Conservation (phyloP, 2,113 vertebrate species). For the Alouatta palliata region DNA sequence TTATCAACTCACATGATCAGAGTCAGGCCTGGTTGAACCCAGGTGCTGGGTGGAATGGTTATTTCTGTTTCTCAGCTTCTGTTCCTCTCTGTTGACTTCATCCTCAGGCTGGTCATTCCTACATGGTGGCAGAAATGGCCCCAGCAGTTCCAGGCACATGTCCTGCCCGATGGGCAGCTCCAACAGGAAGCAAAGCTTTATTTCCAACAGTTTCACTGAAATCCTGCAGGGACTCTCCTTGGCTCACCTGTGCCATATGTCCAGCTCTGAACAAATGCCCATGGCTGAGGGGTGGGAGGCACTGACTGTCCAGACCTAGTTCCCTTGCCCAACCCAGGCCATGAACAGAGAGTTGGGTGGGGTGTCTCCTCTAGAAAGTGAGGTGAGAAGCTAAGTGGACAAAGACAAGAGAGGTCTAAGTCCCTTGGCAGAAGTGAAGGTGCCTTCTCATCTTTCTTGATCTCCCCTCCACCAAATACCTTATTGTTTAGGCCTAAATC, state of each 20-base stretch:
- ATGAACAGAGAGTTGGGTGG: background rate
- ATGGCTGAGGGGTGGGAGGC: background rate
- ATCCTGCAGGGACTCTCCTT: background rate
- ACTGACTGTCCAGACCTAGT: background rate
- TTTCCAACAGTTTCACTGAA: background rate
- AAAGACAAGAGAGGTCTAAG: background rate
- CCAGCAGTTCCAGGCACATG: background rate
- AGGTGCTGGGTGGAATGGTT: too few species aligned
- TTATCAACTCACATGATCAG: background rate
- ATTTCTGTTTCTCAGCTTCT: background rate
- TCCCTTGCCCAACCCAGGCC: background rate
- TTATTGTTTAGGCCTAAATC: background rate
- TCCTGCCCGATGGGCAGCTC: background rate
- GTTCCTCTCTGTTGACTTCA: background rate
- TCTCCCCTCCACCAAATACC: fast-evolving
- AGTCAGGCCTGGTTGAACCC: background rate
- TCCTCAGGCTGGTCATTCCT: background rate
- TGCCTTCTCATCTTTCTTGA: background rate
- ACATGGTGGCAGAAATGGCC: background rate
- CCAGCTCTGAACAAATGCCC: background rate
- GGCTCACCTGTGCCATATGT: background rate
- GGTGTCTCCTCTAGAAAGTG: background rate
- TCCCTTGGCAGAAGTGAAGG: background rate
- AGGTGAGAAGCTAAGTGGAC: background rate
- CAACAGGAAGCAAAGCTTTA: background rate